These are phyloP conservation scores for Yoshiicerus persimilis DNA, from an alignment of 1,140 invertebrate genomes.

Conservation along the genomic window DNA sequence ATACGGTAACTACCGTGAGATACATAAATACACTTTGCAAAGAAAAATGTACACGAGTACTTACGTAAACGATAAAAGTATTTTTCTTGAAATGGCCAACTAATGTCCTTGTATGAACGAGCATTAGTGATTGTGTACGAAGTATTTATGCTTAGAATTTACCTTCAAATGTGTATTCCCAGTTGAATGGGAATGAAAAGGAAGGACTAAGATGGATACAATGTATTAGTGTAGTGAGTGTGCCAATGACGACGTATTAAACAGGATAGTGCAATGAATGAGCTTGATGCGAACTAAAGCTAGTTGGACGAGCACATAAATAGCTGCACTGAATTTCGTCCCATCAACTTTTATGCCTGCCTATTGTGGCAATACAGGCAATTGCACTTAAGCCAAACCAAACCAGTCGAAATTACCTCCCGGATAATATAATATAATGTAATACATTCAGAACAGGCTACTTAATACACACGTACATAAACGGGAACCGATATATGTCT, in stretches of 20 bases:
- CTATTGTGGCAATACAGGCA: slow-evolving; percentile 34
- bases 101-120: too few relatives aligned
- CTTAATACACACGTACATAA: neutral
- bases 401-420: neutral
- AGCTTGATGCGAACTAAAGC: neutral
- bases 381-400: slow-evolving; percentile 33
- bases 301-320: neutral
- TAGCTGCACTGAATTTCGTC: slow-evolving; percentile 1
- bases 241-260: neutral
- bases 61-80: neutral
- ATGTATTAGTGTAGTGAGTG: neutral
- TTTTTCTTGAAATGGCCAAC: neutral
- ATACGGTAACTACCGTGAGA: too few relatives aligned
- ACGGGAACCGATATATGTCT: neutral
- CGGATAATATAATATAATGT: neutral
- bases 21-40: too few relatives aligned
- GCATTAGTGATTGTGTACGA: neutral
- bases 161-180: neutral
- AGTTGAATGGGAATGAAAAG: neutral
- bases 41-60: too few relatives aligned
- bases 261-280: neutral
- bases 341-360: slow-evolving; percentile 27
- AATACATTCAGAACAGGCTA: neutral
- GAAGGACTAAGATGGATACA: neutral
- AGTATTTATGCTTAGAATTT: neutral